These are phyloP conservation scores for Theristicus caerulescens DNA, from an alignment of 2,113 vertebrate species.

Conservation along the genomic window DNA sequence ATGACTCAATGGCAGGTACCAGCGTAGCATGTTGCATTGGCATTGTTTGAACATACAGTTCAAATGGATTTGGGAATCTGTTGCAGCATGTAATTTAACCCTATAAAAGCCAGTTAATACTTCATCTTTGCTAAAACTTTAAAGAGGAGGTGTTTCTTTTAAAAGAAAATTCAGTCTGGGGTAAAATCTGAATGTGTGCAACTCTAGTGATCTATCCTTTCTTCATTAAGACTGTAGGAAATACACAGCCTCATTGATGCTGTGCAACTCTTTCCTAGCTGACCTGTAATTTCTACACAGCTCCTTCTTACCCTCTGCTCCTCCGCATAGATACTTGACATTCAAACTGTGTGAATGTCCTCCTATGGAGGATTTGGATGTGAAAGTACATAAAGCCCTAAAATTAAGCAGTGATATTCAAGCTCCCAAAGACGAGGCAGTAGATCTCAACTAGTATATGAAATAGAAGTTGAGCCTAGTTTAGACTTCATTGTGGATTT, in stretches of 20 bases:
- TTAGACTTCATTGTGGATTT: background rate
- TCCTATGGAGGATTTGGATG: background rate
- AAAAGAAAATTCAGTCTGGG: background rate
- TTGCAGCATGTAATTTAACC: background rate
- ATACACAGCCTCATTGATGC: background rate
- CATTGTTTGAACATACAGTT: background rate
- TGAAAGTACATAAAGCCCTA: background rate
- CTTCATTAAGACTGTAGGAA: background rate
- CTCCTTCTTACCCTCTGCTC: background rate
- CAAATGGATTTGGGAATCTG: background rate
- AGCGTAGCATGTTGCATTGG: background rate
- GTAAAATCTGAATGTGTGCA: background rate
- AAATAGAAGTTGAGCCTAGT: background rate
- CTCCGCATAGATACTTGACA: background rate
- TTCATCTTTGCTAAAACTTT: background rate
- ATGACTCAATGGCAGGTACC: background rate
- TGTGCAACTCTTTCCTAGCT: background rate
- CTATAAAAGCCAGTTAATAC: background rate
- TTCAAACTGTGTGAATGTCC: background rate
- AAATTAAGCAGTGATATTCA: background rate
- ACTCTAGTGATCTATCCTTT: background rate
- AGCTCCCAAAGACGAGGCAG: background rate
- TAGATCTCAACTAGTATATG: background rate
- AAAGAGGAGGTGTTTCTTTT: background rate
- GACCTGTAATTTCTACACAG: background rate